These are phyloP conservation scores for Agrypnus murinus DNA, from an alignment of 2,888 invertebrate genomes.

Conservation along the genomic window DNA sequence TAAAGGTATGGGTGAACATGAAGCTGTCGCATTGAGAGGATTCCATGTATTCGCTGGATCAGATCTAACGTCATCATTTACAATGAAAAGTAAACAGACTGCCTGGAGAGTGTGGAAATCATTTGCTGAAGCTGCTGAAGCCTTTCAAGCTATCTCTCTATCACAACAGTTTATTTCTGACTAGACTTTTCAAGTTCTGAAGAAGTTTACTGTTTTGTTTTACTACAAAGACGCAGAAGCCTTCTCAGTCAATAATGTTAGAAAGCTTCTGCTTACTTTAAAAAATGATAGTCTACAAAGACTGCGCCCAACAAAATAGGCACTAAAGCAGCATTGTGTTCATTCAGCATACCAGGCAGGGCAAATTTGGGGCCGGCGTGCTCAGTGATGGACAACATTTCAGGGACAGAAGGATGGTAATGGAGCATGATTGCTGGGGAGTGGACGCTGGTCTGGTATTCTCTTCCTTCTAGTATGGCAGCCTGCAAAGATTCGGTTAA, in stretches of 20 bases:
- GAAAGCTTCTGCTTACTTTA: constrained; percentile 10
- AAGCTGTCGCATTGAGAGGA: constrained; percentile 26
- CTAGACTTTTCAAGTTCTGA: too few species aligned
- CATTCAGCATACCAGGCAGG: constrained; percentile 14
- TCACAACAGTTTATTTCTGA: constrained; percentile 10
- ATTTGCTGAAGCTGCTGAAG: constrained; percentile 13
- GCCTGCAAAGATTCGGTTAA: constrained; percentile 28
- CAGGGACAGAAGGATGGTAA: constrained; percentile 28
- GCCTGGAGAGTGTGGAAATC: too few species aligned
- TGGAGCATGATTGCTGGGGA: constrained; percentile 25
- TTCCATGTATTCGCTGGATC: constrained; percentile 28
- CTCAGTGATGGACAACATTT: constrained; percentile 25
- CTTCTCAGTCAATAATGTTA: too few species aligned
- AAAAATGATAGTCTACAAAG: constrained; percentile 19
- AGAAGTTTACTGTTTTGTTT: constrained; percentile 11
- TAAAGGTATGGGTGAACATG: constrained; percentile 25
- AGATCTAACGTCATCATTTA: constrained; percentile 21
- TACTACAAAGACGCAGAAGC: not conserved
- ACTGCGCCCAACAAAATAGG: constrained; percentile 16
- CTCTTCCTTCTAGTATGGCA: constrained; percentile 18
- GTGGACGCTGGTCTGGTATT: constrained; percentile 26
- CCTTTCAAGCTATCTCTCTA: constrained; percentile 19
- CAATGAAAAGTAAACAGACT: constrained; percentile 6
- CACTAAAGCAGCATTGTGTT: constrained; percentile 23
- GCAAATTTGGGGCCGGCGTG: constrained; percentile 19